A percentile compares a stretch with the other conserved stretches of the same genome.
These are phyloP conservation scores for Podarcis lilfordi DNA, from an alignment of 2,797 vertebrate species.

Conservation along the genomic window DNA sequence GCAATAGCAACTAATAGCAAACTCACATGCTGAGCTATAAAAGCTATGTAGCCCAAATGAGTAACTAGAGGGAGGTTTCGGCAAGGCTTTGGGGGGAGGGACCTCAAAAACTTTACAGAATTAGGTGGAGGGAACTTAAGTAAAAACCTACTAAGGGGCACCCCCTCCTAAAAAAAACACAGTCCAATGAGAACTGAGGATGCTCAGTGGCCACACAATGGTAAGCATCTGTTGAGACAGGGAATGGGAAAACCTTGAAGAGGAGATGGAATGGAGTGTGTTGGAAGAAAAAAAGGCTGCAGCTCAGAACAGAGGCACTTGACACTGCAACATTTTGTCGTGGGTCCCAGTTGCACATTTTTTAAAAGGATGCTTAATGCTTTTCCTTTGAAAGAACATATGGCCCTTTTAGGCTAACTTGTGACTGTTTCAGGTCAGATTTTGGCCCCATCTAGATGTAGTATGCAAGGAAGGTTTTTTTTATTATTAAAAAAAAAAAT, in stretches of 20 bases:
- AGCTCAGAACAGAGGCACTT: neutral
- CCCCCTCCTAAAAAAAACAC: no score
- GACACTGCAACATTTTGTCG: neutral
- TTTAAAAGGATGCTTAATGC: neutral
- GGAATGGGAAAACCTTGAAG: neutral
- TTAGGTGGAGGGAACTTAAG: neutral
- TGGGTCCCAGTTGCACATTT: neutral
- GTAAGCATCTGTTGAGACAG: neutral
- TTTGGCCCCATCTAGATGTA: neutral
- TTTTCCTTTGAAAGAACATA: neutral
- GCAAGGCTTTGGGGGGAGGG: neutral
- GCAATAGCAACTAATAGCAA: neutral
- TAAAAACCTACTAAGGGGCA: neutral
- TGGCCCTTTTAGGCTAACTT: neutral
- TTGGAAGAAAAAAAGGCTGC: neutral
- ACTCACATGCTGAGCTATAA: neutral
- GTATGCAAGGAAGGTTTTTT: neutral
- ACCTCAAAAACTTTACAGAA: neutral
- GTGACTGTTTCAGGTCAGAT: neutral
- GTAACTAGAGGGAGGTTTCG: neutral
- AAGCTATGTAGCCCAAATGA: neutral
- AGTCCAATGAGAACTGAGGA: neutral
- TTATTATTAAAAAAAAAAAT: neutral
- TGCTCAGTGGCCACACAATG: neutral
- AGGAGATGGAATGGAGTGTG: neutral